Conservation (phyloP, 2,797 vertebrate genomes). For the Acipenser transmontanus region DNA sequence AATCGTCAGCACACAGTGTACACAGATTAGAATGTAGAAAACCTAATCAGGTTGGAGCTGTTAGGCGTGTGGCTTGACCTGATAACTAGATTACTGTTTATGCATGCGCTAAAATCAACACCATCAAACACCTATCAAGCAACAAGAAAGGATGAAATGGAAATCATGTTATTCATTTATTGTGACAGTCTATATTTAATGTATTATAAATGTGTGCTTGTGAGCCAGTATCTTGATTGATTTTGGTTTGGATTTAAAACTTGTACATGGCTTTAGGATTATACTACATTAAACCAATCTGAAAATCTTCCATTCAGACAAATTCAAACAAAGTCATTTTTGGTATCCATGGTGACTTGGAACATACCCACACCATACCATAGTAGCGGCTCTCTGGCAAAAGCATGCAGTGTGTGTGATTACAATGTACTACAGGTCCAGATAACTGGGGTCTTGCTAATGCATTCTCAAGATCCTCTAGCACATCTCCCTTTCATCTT, state of each 20-base stretch:
- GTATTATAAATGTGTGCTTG: constrained; percentile 50
- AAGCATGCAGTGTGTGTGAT: too few species aligned
- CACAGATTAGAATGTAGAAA: too few species aligned
- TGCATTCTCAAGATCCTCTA: background rate
- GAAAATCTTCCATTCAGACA: too few species aligned
- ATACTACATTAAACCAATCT: constrained; percentile 38
- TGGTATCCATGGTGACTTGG: too few species aligned
- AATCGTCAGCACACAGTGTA: too few species aligned
- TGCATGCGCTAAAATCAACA: too few species aligned
- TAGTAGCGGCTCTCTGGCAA: too few species aligned
- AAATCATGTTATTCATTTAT: constrained; percentile 33
- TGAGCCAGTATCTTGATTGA: constrained; percentile 43
- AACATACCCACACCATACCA: too few species aligned
- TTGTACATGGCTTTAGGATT: constrained; percentile 28
- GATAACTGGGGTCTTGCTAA: background rate
- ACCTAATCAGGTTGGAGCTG: too few species aligned
- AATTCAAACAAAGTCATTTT: too few species aligned
- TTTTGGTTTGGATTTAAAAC: constrained; percentile 43
- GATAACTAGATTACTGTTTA: too few species aligned
- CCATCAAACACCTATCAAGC: background rate
- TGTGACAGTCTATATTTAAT: constrained; percentile 37
- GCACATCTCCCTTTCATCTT: constrained; percentile 23
- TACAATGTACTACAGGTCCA: background rate
- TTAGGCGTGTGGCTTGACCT: too few species aligned
- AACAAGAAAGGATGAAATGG: background rate